Base-by-base conservation (phyloP, 2,113 vertebrate genomes). In the Pangasianodon gigas region DNA sequence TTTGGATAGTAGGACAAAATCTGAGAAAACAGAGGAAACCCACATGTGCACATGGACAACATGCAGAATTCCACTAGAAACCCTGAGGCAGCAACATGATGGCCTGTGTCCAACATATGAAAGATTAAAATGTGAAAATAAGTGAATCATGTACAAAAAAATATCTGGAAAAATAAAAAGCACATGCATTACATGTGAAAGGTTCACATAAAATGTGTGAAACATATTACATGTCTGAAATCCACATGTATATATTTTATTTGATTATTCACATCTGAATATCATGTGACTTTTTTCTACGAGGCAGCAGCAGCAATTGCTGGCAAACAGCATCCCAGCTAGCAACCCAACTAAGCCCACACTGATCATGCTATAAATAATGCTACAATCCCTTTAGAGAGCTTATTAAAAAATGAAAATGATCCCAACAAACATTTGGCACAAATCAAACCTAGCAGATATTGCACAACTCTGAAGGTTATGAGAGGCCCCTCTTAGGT, bases 401-500 rank as follows among this genome's bases (percentile, higher is more conserved):
- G 37, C 37, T 51, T 32, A 69, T 69, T 37, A 44, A 56, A 29
- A 44, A 44, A 82, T 71, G 37, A 56, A 56, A 71, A 9, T 26
- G 1, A 29, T 46, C 2, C 19, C 2, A 67, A 56, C 37, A 60
- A 46, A n/a, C n/a, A n/a, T 44, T 71, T 71, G 14, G 1, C 10
- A 65, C 24, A 51, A 51, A 37, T 75, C 32, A 56, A 41, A 44
- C 51, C 26, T 16, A 44, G 80, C 24, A 58, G 21, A 69, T 88
- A n/a, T 3, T 37, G 26, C 44, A 19, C 21, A 14, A 24, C 62
- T 18, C 4, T 14, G 48, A 41, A 51, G 46, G 75, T 69, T 37
- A 46, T 21, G n/a, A 46, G 65, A 54, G 88, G 80, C 88, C 85
- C 87, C 82, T 83, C 54, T 48, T 71, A 69, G 87, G 89, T 56